These are phyloP conservation scores for Parnassius apollo DNA, from an alignment of 2,888 invertebrate genomes.

Conservation along the genomic window DNA sequence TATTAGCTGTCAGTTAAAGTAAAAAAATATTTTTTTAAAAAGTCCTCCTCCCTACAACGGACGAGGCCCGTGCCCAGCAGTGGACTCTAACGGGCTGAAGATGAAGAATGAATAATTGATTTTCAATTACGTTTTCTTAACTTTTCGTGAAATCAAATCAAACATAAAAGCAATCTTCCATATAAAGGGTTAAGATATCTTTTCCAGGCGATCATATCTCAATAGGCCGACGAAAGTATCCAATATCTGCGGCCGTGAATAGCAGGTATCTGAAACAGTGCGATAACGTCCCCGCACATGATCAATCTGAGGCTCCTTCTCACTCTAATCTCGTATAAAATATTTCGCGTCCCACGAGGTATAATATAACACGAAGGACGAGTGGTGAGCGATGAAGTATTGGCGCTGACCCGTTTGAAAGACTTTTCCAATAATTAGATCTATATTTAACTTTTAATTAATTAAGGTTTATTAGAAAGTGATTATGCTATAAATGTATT, in stretches of 20 bases:
- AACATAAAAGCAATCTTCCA: too few species aligned
- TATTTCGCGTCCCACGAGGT: conserved; percentile 51
- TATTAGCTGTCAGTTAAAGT: too few species aligned
- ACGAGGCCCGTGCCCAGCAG: too few species aligned
- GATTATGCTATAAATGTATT: too few species aligned
- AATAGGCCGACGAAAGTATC: conserved; percentile 26
- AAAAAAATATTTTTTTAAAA: too few species aligned
- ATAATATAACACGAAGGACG: conserved; percentile 28
- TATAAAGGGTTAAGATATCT: neutral
- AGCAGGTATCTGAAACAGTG: conserved; percentile 4
- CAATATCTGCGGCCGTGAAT: conserved; percentile 20
- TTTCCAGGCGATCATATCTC: conserved; percentile 19
- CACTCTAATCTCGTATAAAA: conserved; percentile 62
- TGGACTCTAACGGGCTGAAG: too few species aligned
- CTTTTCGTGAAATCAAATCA: too few species aligned
- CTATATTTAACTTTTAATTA: too few species aligned
- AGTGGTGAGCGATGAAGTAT: neutral
- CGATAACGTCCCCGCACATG: conserved; percentile 49
- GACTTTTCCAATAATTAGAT: neutral
- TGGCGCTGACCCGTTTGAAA: neutral
- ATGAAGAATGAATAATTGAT: too few species aligned
- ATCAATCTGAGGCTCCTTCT: conserved; percentile 62
- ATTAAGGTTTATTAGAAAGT: too few species aligned
- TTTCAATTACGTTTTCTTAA: too few species aligned
- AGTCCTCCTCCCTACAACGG: too few species aligned